Conservation (phyloP, 2,797 vertebrate species). For the Esox masquinongy region DNA sequence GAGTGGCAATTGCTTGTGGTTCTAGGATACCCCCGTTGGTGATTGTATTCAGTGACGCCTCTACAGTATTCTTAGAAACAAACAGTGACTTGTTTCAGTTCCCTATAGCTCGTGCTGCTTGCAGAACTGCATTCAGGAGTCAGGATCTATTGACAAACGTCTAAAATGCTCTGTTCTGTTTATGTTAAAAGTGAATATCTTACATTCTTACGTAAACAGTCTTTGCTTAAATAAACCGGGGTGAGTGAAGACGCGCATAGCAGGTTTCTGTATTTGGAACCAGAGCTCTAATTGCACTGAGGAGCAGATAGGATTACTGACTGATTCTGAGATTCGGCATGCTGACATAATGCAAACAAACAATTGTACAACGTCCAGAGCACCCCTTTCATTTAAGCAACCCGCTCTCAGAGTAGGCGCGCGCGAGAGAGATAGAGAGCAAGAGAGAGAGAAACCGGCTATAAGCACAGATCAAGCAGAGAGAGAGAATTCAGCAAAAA, state of each 20-base stretch:
- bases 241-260: constrained; percentile 53
- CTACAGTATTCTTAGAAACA: constrained; percentile 48
- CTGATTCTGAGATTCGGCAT: constrained; percentile 61
- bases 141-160: constrained; percentile 51
- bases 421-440: constrained; percentile 17
- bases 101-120: constrained; percentile 37
- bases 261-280: constrained; percentile 69
- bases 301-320: constrained; percentile 68
- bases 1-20: background rate
- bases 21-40: background rate
- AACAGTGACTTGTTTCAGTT: constrained; percentile 44
- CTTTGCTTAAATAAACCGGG: constrained; percentile 76
- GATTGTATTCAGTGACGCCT: constrained; percentile 27
- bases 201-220: constrained; percentile 80
- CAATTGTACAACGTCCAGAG: constrained; percentile 69
- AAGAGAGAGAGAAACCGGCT: constrained; percentile 7
- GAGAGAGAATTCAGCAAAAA: constrained; percentile 7
- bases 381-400: constrained; percentile 10
- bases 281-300: constrained; percentile 69
- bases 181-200: constrained; percentile 73
- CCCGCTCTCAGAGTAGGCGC: background rate
- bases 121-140: constrained; percentile 31
- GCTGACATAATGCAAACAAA: constrained; percentile 74
- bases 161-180: constrained; percentile 67
- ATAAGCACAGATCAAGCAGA: constrained; percentile 7